Evolutionary conservation across 2,797 vertebrate genomes (phyloP), one percentile per base, ranked within the genome.

Genomic region (Columba guinea): DNA sequence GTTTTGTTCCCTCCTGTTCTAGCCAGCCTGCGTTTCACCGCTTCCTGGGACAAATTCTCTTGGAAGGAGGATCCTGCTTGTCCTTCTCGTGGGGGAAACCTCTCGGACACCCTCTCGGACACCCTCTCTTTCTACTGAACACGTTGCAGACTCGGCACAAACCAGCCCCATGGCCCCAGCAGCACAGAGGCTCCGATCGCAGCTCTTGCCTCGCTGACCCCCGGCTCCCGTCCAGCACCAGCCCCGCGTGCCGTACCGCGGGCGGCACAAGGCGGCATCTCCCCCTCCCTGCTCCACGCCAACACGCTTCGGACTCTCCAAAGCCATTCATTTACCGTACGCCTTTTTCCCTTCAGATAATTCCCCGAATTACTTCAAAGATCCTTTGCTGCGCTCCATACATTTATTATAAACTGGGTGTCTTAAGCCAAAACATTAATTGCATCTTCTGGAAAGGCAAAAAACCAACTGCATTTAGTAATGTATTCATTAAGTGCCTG

Each of bases 391-490:
- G 80, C 71, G 19, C 89, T 82, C 58, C 60, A n/a, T 53, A 87
- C 74, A 8, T 87, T 89, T 80, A 83, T 55, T 62, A 62, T 15
- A 88, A 39, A 86, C n/a, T 12, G 51, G 30, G 56, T 48, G 83
- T 95, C 96, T 93, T 9, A 79, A 85, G 96, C 95, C 95, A 96
- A 96, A 97, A 92, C 97, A 96, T 95, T 97, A 97, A 97, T 96
- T 97, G 96, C 96, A 93, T 95, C 95, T 91, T 94, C 92, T 4
- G 83, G 78, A 71, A 60, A 58, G 56, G 77, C 44, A 11, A 41
- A 60, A 87, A 95, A 87, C 16, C 86, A 21, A 94, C 34, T 27
- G 73, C 68, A 39, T 95, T 94, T 78, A 71, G 94, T 53, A 90
- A 89, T 69, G 89, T 52, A 96, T 93, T 97, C 95, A 97, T 96